These are phyloP conservation scores for Synanthedon tipuliformis DNA, from an alignment of 2,888 invertebrate genomes.

Conservation along the genomic window DNA sequence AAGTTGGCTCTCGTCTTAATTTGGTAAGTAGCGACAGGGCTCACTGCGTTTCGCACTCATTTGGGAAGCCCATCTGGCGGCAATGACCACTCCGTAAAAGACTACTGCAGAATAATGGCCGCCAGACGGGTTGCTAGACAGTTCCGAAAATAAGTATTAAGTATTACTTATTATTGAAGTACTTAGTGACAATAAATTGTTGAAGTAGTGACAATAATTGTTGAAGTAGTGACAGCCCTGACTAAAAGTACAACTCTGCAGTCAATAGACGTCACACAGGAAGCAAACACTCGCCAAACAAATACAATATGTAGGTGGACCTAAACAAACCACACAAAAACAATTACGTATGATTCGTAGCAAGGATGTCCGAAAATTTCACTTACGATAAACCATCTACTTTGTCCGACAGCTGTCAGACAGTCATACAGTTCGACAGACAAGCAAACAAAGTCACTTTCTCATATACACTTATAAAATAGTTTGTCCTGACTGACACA, in stretches of 20 bases:
- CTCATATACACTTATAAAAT: too few species aligned
- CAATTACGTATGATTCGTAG: slow-evolving; percentile 6
- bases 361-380: slow-evolving; percentile 3
- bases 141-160: too few species aligned
- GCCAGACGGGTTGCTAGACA: too few species aligned
- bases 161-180: too few species aligned
- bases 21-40: neutral
- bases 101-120: neutral
- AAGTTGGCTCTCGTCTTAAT: too few species aligned
- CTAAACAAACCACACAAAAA: slow-evolving; percentile 14
- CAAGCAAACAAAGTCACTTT: too few species aligned
- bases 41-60: neutral
- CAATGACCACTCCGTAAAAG: neutral
- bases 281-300: slow-evolving; percentile 12
- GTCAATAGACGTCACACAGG: slow-evolving; percentile 9
- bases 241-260: slow-evolving; percentile 4
- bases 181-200: too few species aligned
- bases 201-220: too few species aligned
- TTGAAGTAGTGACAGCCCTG: neutral
- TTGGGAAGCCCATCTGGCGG: neutral
- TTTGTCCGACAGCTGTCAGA: too few species aligned
- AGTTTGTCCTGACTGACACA: too few species aligned
- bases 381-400: too few species aligned
- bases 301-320: slow-evolving; percentile 11
- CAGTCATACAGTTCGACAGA: too few species aligned